A percentile compares a stretch with the other conserved stretches of the same genome.
Conservation (phyloP, 2,113 vertebrate genomes). For the Plotosus lineatus region DNA sequence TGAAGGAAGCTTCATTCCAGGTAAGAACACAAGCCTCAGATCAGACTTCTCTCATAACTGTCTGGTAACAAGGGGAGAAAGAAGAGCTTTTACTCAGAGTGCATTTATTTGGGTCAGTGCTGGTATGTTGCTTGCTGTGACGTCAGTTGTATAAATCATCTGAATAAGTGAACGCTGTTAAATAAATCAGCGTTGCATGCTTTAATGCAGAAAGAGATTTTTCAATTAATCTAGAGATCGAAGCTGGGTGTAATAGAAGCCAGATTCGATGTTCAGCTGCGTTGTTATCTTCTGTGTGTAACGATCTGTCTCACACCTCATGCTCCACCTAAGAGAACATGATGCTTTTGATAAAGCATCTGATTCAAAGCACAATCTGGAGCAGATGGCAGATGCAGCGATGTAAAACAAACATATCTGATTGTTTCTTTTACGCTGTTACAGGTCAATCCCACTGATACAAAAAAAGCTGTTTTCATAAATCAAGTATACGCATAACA, state of each 20-base stretch:
- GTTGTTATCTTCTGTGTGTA: neutral
- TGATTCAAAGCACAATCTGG: slow-evolving; percentile 19
- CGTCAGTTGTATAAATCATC: neutral
- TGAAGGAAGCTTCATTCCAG: slow-evolving; percentile 89
- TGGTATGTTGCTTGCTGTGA: neutral
- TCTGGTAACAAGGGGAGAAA: slow-evolving; percentile 1
- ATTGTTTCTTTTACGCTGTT: slow-evolving; percentile 16
- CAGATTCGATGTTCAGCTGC: neutral
- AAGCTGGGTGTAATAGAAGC: neutral
- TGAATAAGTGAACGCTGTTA: slow-evolving; percentile 5
- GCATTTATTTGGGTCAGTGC: slow-evolving; percentile 18
- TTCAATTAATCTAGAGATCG: neutral
- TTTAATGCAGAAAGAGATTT: neutral
- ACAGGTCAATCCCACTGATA: neutral
- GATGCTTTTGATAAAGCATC: slow-evolving; percentile 5
- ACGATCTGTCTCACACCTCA: neutral
- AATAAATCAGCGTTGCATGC: neutral
- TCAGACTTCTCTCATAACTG: neutral
- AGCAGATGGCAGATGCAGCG: slow-evolving; percentile 14
- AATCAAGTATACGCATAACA: neutral
- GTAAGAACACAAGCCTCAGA: slow-evolving; percentile 60
- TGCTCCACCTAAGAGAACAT: neutral
- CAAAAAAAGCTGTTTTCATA: neutral
- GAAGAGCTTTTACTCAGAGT: neutral
- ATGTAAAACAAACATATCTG: neutral